Percentiles rank a stretch among this genome's conserved stretches.
Evolutionary conservation across 2,888 invertebrate genomes (phyloP).

Genomic region (Polyommatus iphigenia): DNA sequence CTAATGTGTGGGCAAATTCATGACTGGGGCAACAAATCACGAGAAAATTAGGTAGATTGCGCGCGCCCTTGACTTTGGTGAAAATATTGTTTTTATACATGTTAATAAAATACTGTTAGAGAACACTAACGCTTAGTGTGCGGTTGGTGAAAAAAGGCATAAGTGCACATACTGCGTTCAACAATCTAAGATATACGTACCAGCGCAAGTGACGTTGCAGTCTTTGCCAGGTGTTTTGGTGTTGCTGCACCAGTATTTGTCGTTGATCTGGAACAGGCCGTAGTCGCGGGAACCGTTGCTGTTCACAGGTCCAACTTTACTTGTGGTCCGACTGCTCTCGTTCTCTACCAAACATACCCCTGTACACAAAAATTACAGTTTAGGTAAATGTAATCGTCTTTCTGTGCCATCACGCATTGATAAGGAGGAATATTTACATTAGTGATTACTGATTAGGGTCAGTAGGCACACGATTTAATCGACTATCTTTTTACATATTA

Average conservation of each 20-base stretch:
- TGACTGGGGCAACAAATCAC: no score
- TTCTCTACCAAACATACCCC: conserved; percentile 73
- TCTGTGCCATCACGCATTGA: neutral
- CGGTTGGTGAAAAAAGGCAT: no score
- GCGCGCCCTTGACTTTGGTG: no score
- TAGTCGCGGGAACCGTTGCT: conserved; percentile 74
- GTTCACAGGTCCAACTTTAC: conserved; percentile 61
- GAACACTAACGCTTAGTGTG: no score
- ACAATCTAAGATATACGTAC: conserved; percentile 43
- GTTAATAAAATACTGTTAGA: no score
- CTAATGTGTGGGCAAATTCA: no score
- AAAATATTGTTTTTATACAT: no score
- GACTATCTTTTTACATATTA: no score
- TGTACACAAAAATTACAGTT: conserved; percentile 37
- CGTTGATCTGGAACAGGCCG: conserved; percentile 76
- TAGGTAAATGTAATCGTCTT: neutral
- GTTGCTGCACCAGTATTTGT: conserved; percentile 69
- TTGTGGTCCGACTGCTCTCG: conserved; percentile 68
- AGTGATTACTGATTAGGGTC: no score
- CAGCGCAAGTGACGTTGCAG: conserved; percentile 61
- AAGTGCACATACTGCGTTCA: no score
- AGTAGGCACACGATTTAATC: no score
- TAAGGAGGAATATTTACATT: neutral
- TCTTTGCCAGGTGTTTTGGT: conserved; percentile 60
- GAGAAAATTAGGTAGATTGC: no score